Evolutionary conservation across 2,888 invertebrate species (phyloP), one percentile per base, ranked within the genome.

Genomic region (Eulithis prunata): DNA sequence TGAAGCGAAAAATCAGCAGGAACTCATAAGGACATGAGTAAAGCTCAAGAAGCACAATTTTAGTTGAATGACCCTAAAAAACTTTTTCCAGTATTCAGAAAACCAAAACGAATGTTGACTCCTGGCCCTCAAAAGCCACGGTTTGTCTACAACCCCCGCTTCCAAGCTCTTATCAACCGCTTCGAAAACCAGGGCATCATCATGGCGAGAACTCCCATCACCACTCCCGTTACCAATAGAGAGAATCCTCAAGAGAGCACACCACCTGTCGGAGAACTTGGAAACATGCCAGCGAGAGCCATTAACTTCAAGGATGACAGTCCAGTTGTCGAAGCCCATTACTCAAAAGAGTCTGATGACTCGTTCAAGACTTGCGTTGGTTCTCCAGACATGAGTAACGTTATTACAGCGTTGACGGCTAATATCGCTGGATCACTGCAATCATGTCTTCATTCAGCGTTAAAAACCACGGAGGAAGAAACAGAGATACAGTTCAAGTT

Each of bases 401-500:
- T 89, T 58, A 87, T 93, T 73, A 80, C 88, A 59, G 82, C 87
- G 7, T 76, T 93, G 12, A 86, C 90, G 21, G 79, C 87, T 21
- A 92, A 89, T 66, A 87, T 92, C 49, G 91, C 90, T 45, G 87
- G 90, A 0, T 86, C 91, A 0, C 73, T 93, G 6, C 89, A 93
- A 71, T 87, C 83, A 36, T 92, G 92, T 61, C 75, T 93, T 38
- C 83, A 82, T 57, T 82, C 89, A 2, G 90, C 87, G 12, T 71
- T 93, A 57, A 82, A 79, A 72, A 82, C 89, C 1, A 85, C 81
- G 2, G 90, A 88, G 57, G 90, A 90, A 49, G 91, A 91, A 73
- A 92, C 92, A 0, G 92, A 93, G 75, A 89, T 93, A 75, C 90
- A 93, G 77, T 92, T 93, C 66, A 90, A 93, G 80, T 92, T 93